Evolutionary conservation across 1,140 invertebrate species (phyloP), one percentile per base, ranked within the genome.

Genomic region (Drosophila sulfurigaster): DNA sequence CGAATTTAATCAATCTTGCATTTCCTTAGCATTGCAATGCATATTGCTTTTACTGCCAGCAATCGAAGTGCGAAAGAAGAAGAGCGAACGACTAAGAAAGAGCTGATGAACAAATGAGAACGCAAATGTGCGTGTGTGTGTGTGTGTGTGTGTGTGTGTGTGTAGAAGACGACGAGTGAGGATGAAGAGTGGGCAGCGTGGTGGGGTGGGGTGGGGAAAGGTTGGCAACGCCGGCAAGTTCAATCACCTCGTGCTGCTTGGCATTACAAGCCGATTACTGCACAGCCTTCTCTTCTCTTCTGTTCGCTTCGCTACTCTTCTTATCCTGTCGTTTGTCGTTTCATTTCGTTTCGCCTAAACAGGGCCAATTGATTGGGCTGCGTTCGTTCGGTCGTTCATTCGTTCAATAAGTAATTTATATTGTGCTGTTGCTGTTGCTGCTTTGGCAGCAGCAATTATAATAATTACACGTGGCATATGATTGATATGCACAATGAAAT

Each of bases 191-290:
- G 38, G 16, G 43, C 28, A 56, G 45, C 30, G 43, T 10, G 2
- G 43, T 30, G 7, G 43, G 30, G 28, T 57, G 38, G n/a, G 20
- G 32, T 51, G 28, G 43, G 35, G 10, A 1, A 13, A 16, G 57
- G 56, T 65, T 75, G 66, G 72, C 66, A 69, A 35, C 66, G 66
- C 51, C 66, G 72, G 41, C 58, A 70, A 63, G 72, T 75, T 75
- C 72, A 75, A 70, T 75, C 72, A 75, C 66, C 72, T 70, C 28
- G n/a, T 51, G 46, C 57, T 56, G 54, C 52, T 49, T 60, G 71
- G 56, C 71, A 54, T 74, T 68, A 69, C 71, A 57, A 58, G 57
- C 25, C 72, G 66, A 70, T 75, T 70, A 75, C 51, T 35, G 25
- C 49, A 43, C 28, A 30, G 25, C 32, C 46, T 8, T 45, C 43